Percentiles rank a stretch among this genome's conserved stretches.
phyloP scores from a whole-genome alignment of 2,113 vertebrate genomes.

The Rhadina sibilatrix region DNA sequence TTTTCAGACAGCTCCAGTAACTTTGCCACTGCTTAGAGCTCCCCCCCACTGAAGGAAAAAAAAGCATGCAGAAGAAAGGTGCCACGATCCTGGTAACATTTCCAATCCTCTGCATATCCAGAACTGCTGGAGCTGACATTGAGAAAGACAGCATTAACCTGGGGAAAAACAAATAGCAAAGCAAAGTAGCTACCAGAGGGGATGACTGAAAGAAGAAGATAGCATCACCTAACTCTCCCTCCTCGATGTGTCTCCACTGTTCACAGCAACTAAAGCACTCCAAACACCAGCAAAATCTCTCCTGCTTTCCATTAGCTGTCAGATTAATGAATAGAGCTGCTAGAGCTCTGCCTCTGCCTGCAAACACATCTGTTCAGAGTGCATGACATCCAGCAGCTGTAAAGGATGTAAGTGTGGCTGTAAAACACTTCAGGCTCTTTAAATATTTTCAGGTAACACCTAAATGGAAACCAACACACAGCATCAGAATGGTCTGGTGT shows the following conservation, averaged over 20 bases:
- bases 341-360: background rate
- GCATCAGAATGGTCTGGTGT: background rate
- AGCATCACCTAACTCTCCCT: background rate
- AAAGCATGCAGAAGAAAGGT: fast-evolving
- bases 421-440: background rate
- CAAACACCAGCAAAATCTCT: background rate
- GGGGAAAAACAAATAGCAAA: background rate
- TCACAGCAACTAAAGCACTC: background rate
- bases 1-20: background rate
- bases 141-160: background rate
- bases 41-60: fast-evolving
- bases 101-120: background rate
- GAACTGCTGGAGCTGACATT: background rate
- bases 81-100: background rate
- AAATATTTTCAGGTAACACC: background rate
- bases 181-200: background rate
- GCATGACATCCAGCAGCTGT: background rate
- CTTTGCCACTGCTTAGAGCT: background rate
- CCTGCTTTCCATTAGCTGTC: background rate
- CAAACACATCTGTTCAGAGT: background rate
- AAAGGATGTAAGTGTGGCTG: background rate
- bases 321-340: background rate
- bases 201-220: background rate
- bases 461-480: background rate
- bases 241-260: fast-evolving